Base-by-base conservation (phyloP, 23 tunicate genomes). In the Phallusia fumigata region DNA sequence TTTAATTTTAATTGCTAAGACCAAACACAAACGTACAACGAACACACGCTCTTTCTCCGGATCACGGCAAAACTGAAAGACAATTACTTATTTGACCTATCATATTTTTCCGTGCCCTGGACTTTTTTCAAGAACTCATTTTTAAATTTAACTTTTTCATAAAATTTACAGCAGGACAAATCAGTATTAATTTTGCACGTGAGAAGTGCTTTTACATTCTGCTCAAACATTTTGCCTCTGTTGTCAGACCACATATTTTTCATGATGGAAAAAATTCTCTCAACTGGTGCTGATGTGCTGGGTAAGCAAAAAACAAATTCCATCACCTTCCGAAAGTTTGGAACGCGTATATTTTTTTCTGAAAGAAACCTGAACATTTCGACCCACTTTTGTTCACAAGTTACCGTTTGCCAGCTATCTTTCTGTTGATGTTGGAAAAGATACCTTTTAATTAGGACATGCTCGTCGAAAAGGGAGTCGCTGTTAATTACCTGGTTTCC, bases 281-380 rank as follows among this genome's bases (percentile, higher is more conserved):
- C 79, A 82, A 80, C 85, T 36, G 79, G 79, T 53, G 90, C 90
- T 31, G 90, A 86, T 82, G 90, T 86, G 72, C 86, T 80, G 18
- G 90, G 90, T 86, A 86, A 81, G 45, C 90, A 86, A 81, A 86
- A 86, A 64, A 80, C 72, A 81, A 86, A 80, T 49, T 86, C 90
- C n/a, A 86, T 49, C 79, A 80, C 47, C 86, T 86, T 86, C 35
- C 81, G 85, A 86, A 69, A 86, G 58, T 86, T 80, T 86, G 86
- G 51, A 86, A 81, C 35, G 53, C 44, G 80, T 49, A 80, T 65
- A 86, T 73, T 32, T 86, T 83, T 86, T 81, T 86, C 81, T 35
- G 81, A 85, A 84, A 84, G 79, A 47, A 80, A 35, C 50, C 50
- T 8, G 13, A 78, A 78, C 84, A 84, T 44, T 64, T 77, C 74